Evolutionary conservation across 2,797 vertebrate species (phyloP), one percentile per base, ranked within the genome.

Genomic region (Hirundo rustica): DNA sequence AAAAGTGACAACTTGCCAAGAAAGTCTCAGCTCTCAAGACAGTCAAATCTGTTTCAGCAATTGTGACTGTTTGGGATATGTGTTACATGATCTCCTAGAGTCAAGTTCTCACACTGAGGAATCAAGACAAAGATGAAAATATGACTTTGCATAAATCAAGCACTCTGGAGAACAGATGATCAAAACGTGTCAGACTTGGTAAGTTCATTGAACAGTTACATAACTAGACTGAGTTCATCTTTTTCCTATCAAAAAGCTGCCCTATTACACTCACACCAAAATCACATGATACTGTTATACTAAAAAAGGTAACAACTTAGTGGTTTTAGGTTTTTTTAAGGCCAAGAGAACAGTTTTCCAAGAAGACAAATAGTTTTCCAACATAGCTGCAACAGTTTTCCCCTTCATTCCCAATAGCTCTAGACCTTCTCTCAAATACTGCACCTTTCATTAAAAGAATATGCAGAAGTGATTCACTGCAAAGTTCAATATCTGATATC

Each of bases 1-100:
- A 50, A 55, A 95, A 92, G 64, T 73, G 89, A 96, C 94, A 96
- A 92, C 54, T 96, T 94, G 88, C 89, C 86, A 96, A 94, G 72
- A 78, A 92, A 94, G 77, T 71, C 83, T 96, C 88, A 91, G 34
- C n/a, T 94, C 83, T 91, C 82, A 92, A 92, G 70, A 72, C 79
- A 92, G 62, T 65, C 65, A 92, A 64, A 95, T 81, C 71, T 68
- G 47, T 76, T 94, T 88, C 82, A 94, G 85, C 32, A 89, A 75
- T 27, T 89, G 60, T 77, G 81, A 55, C 29, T 92, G 82, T 65
- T 92, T 77, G 65, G 88, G 88, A 80, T 85, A 70, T 13, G 45
- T 80, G 85, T 77, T 94, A 85, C 45, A 38, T 13, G 66, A 93
- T 82, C 75, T 61, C 66, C 75, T 80, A 36, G 42, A 77, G 68